phyloP scores from a whole-genome alignment of 2,888 invertebrate genomes.

The Noctua comes region DNA sequence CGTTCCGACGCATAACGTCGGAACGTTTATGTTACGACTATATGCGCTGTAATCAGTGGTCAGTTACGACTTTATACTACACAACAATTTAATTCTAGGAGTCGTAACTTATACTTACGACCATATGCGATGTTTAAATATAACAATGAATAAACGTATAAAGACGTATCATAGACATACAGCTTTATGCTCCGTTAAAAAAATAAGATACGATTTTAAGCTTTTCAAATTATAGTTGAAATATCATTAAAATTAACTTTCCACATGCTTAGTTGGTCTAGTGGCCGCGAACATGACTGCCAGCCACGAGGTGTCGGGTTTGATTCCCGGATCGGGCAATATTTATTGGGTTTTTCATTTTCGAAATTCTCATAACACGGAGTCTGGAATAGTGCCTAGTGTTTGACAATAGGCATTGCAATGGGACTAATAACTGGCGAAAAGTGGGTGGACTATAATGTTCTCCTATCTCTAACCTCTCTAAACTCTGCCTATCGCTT shows the following conservation, averaged over 20 bases:
- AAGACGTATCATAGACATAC: constrained; percentile 9
- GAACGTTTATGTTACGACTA: background rate
- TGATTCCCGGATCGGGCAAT: background rate
- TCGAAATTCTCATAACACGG: background rate
- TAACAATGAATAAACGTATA: background rate
- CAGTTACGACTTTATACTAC: constrained; percentile 8
- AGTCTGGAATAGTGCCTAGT: background rate
- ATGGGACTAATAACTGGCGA: constrained; percentile 5
- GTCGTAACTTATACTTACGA: constrained; percentile 15
- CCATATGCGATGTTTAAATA: constrained; percentile 1
- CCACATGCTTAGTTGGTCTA: no score
- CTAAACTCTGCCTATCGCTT: background rate
- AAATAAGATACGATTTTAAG: constrained; percentile 2
- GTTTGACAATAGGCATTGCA: constrained; percentile 10
- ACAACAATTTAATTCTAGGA: background rate
- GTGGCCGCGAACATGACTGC: background rate
- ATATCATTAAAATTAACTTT: background rate
- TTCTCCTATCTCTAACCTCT: background rate
- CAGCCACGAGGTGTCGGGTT: background rate
- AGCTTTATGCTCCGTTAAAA: constrained; percentile 3
- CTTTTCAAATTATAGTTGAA: background rate
- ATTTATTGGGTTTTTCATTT: background rate
- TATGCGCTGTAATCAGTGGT: constrained; percentile 10
- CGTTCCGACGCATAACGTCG: background rate
- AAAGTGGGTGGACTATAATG: constrained; percentile 1